phyloP scores from a whole-genome alignment of 2,888 invertebrate species.

The Amphipoea oculea region DNA sequence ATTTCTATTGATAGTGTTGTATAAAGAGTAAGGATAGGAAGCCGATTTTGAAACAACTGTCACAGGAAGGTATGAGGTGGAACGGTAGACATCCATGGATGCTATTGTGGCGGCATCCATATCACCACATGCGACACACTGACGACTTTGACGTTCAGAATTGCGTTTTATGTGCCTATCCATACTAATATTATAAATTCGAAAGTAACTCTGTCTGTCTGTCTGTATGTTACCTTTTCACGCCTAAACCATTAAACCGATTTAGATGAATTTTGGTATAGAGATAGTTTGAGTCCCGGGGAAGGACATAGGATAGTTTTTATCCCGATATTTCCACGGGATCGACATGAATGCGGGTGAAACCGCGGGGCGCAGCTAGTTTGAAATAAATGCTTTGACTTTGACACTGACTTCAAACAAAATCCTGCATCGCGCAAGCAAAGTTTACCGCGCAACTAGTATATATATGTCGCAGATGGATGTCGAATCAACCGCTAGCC shows the following conservation, averaged over 20 bases:
- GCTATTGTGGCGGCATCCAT: not conserved
- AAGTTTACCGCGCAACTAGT: not conserved
- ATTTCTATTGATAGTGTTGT: not conserved
- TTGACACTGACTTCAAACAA: not conserved
- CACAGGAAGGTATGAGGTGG: not conserved
- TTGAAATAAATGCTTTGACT: too few relatives aligned
- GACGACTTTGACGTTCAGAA: not conserved
- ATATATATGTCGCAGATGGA: not conserved
- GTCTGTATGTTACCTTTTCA: too few relatives aligned
- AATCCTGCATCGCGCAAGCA: not conserved
- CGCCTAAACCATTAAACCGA: too few relatives aligned
- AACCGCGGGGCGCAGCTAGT: too few relatives aligned
- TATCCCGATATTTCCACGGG: too few relatives aligned
- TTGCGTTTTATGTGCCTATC: too few relatives aligned
- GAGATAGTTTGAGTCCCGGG: too few relatives aligned
- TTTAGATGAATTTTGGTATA: too few relatives aligned
- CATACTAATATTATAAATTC: too few relatives aligned
- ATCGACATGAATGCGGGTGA: too few relatives aligned
- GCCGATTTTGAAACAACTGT: not conserved
- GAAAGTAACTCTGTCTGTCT: too few relatives aligned
- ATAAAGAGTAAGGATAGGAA: not conserved
- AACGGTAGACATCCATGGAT: not conserved
- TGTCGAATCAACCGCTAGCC: not conserved
- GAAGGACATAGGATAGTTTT: too few relatives aligned
- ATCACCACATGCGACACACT: not conserved